Evolutionary conservation across 2,113 vertebrate species (phyloP), one percentile per base, ranked within the genome.

Genomic region (Eulacestoma nigropectus): DNA sequence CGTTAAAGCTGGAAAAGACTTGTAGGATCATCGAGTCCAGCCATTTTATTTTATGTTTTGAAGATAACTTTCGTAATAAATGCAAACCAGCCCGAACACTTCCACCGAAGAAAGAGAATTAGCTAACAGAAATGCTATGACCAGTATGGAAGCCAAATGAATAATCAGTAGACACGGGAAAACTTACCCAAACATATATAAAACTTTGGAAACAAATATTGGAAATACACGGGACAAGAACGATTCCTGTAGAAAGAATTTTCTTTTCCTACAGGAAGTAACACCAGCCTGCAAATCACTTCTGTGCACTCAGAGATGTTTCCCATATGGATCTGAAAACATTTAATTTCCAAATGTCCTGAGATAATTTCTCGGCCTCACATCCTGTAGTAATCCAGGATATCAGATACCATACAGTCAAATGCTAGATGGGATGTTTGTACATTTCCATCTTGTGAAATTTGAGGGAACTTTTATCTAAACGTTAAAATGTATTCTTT

Each of bases 261-360:
- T 87, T 69, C 8, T 49, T 91, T 91, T 90, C 60, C 86, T 19
- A 47, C 56, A 94, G 90, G 91, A 95, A 95, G 67, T 41, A 90
- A 63, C 64, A 55, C 41, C 64, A 79, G 52, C 22, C 65, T 94
- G 55, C 35, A 94, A 89, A 91, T 84, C 56, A 69, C 69, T 87
- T 70, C 56, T 85, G 30, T 83, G 25, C 52, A 93, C 56, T 79
- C 52, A 72, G 87, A 94, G 84, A 90, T 70, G 21, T 73, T 94
- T 94, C 39, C 89, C 87, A 93, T 93, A 89, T 90, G 93, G 32
- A 91, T 92, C 33, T 52, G 46, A 90, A 93, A 47, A 73, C 25
- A 37, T 87, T 85, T 56, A 29, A 88, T 92, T 96, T 96, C 92
- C 72, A 44, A 59, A 75, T 92, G 41, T 81, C 64, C 57, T 78